phyloP scores from a whole-genome alignment of 2,888 invertebrate species.

The Melikaiella ostensackeni region DNA sequence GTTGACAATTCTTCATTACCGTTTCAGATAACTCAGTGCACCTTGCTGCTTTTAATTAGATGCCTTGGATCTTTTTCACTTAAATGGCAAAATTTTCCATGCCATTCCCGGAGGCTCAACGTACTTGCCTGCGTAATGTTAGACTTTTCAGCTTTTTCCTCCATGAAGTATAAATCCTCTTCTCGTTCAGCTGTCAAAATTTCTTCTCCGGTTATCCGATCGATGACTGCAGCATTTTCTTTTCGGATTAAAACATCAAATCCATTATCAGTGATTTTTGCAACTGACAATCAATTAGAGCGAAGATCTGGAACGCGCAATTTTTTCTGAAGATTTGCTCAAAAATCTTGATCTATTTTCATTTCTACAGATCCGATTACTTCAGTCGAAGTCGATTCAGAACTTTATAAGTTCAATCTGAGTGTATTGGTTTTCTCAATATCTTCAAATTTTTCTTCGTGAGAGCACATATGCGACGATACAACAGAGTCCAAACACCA shows the following conservation, averaged over 20 bases:
- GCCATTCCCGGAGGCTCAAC: slow-evolving; percentile 23
- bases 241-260: slow-evolving; percentile 3
- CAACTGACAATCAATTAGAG: slow-evolving; percentile 17
- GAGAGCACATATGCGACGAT: too few species aligned
- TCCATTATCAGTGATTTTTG: neutral
- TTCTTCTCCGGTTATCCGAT: neutral
- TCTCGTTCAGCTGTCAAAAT: slow-evolving; percentile 29
- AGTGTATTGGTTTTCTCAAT: neutral
- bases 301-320: slow-evolving; percentile 9
- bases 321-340: neutral
- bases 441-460: neutral
- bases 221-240: slow-evolving; percentile 14
- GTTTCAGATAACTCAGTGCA: neutral
- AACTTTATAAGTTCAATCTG: slow-evolving; percentile 5
- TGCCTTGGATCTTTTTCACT: slow-evolving; percentile 32
- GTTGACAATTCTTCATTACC: neutral
- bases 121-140: too few species aligned
- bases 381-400: neutral
- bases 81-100: slow-evolving; percentile 43
- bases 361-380: too few species aligned
- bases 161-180: slow-evolving; percentile 39
- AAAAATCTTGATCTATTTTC: too few species aligned
- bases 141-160: neutral
- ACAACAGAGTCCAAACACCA: too few species aligned
- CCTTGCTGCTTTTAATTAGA: neutral